Base-by-base conservation (phyloP, 2,888 invertebrate species). In the Geophilus truncorum region DNA sequence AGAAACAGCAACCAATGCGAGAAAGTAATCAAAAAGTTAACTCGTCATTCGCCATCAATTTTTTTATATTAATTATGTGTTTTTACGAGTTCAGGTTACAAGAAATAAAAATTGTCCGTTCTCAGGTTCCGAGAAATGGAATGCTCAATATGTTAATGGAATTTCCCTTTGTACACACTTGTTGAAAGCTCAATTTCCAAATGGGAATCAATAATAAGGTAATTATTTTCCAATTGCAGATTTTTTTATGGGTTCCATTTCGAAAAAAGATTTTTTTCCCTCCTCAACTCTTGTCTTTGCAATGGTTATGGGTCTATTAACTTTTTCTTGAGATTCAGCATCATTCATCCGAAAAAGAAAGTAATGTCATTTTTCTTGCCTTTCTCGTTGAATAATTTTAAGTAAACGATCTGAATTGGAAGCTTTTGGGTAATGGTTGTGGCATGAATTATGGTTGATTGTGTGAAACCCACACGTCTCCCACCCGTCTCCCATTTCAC, bases 321-420 rank as follows among this genome's bases (percentile, higher is more conserved):
- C 70, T 23, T 70, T 70, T 70, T 70, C 70, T 70, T 70, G 70
- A 70, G 70, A 70, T 70, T 70, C 70, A 23, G 28, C 25, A 70
- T 70, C 70, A 70, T 70, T 70, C 70, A 70, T 70, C 28, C 70
- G n/a, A 25, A 70, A 70, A 28, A 70, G 28, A 70, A 70, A 70
- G 70, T 70, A 70, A 70, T 70, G 70, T 70, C 70, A 70, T 70
- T 70, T 70, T 70, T 70, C 70, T 70, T 70, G 70, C 28, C 70
- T 70, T 70, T 23, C 70, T 70, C 70, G 70, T 70, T 70, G 70
- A 70, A 70, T 70, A 70, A 70, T 70, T 70, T 70, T 70, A 70
- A 70, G 70, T 70, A 70, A 70, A 70, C 70, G 70, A 70, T 70
- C 70, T 70, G 70, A 70, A 70, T 70, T 70, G 70, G 70, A 70